Base-by-base conservation (phyloP, 2,888 invertebrate genomes). In the Meiosimyza platycephala region DNA sequence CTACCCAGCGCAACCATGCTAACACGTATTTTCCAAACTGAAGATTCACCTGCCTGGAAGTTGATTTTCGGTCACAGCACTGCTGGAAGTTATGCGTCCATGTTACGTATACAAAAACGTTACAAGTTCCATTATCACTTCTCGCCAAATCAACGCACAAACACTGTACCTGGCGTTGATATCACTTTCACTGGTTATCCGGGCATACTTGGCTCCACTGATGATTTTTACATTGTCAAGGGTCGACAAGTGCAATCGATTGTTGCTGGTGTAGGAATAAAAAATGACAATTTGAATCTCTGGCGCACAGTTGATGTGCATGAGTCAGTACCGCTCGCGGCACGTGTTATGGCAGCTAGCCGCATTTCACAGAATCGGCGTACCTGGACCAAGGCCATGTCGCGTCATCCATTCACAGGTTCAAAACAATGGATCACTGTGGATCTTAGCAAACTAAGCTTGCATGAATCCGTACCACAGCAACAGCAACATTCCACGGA, bases 341-440 rank as follows among this genome's bases (percentile, higher is more conserved):
- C 94, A 0, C 90, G 96, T 4, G 90, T 93, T 15, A 91, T 95
- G 89, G 92, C 95, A 1, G 94, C 97, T 11, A 97, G 95, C 87
- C 92, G 94, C 75, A 87, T 97, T 67, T 92, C 96, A 0, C 88
- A 88, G 9, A 91, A 90, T 80, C 93, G 93, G 1, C 88, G 90
- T 72, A 89, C 91, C 6, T 97, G 97, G 97, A 91, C 92, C 0
- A 89, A 90, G 57, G 86, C 90, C 1, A 90, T 96, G 80, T 89
- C 91, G 0, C 87, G 88, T 9, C 92, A 95, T 88, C 94, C 94
- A 50, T 93, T 93, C 16, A 95, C 95, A 59, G 94, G 94, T 74
- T 93, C 93, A 85, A 95, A 95, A 82, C 95, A 97, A 84, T 97
- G 96, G 96, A 90, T 95, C 79, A 89, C 94, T 6, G 90, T 95